Base-by-base conservation (phyloP, 2,797 vertebrate species). In the Sebastiscus albofasciatus region DNA sequence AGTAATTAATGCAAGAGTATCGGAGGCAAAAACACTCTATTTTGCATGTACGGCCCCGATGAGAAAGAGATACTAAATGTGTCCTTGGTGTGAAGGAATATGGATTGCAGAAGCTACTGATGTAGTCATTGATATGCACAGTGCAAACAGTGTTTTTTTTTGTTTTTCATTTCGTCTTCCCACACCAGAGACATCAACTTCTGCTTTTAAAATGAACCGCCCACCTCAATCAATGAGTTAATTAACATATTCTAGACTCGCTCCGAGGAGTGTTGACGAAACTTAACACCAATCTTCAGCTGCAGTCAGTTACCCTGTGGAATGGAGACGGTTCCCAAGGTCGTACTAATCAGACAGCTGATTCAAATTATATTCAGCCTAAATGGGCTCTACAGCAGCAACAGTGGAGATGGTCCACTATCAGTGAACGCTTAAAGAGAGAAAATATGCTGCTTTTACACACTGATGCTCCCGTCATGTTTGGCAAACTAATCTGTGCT, bases 191-290 rank as follows among this genome's bases (percentile, higher is more conserved):
- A 95, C 90, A 82, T 79, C 77, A 69, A 92, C 87, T 89, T 85
- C 86, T 91, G 90, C 92, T 90, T 93, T 93, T 93, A 89, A 93
- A 94, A 94, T 82, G 84, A 94, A 93, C 92, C 91, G 69, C 90
- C 93, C 91, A 94, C 93, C 90, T 93, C 92, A 91, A 94, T 93
- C 93, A 94, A 94, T 93, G 90, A 89, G 83, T 91, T 91, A 91
- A 93, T 94, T 93, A 94, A 89, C 94, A 94, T 93, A 92, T 92
- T 89, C 88, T 77, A 80, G 88, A 87, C 85, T 90, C 31, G 91
- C 91, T 92, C 83, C 16, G 20, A 92, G 90, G 89, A 88, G 79
- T 89, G 90, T 92, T 94, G 91, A 93, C 72, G 85, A 92, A 94
- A 94, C 79, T 71, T 85, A 90, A 90, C 87, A 88, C 88, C 87